Conservation (phyloP, 2,888 invertebrate species). For the Seira ritae region DNA sequence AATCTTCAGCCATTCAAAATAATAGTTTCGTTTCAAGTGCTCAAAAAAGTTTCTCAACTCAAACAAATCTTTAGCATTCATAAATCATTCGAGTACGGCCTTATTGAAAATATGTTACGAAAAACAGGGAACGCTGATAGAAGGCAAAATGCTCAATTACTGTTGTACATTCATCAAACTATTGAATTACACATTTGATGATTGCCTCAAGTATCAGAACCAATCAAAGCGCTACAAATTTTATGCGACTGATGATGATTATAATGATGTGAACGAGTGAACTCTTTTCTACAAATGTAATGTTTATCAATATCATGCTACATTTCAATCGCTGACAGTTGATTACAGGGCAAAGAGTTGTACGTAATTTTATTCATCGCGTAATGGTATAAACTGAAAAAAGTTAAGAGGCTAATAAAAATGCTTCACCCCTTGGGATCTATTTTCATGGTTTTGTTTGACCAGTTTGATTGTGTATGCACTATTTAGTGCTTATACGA, state of each 20-base stretch:
- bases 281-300: constrained; percentile 15
- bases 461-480: constrained; percentile 23
- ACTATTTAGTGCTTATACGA: constrained; percentile 36
- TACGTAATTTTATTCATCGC: constrained; percentile 33
- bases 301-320: constrained; percentile 25
- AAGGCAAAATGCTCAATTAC: not conserved
- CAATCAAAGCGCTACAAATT: constrained; percentile 24
- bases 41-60: no score
- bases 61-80: not conserved
- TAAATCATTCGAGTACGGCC: constrained; percentile 5
- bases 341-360: constrained; percentile 35
- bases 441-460: constrained; percentile 54
- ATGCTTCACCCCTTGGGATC: constrained; percentile 47
- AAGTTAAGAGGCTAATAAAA: constrained; percentile 27
- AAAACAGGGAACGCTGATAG: not conserved
- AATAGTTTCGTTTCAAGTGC: no score
- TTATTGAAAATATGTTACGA: constrained; percentile 15
- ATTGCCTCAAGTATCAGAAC: constrained; percentile 19
- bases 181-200: constrained; percentile 6
- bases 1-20: no score
- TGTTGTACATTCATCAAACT: not conserved
- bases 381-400: constrained; percentile 24
- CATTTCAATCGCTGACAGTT: constrained; percentile 48
- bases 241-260: constrained; percentile 36
- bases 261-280: constrained; percentile 14